Base-by-base conservation (phyloP, 2,888 invertebrate species). In the Axea sp. region DNA sequence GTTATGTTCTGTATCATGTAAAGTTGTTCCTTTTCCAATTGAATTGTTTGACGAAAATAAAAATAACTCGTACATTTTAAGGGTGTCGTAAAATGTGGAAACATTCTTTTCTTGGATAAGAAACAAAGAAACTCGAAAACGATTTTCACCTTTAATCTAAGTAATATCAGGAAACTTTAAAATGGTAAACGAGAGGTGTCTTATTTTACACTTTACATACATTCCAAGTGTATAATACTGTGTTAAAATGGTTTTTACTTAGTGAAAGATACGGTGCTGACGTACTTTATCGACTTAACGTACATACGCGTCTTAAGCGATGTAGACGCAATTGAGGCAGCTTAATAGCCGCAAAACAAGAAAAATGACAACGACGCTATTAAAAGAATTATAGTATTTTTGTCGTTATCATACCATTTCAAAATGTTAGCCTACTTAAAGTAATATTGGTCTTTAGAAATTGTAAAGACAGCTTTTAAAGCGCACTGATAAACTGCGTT, bases 201-300 rank as follows among this genome's bases (percentile, higher is more conserved):
- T 67, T 24, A 11, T 69, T 60, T 59, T 43, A 45, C 57, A 43
- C 51, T 51, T 49, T 43, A 53, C 33, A 60, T 59, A 53, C 19
- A 51, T 53, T 51, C 22, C 8, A 43, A 35, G 60, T 45, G 37
- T 53, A 60, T 43, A 69, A 60, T 30, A 41, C 53, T 22, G 26
- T 11, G 60, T 53, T 60, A 51, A 60, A 60, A 60, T 35, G 43
- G 59, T 60, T 55, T 39, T 31, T 17, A 31, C 47, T 39, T 43
- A 26, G 31, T 8, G 37, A 67, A 55, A 67, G 65, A 65, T 65
- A 65, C 45, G 45, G 14, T 30, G 55, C 35, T 22, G 31, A 24
- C 39, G 31, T 37, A 60, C 30, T 69, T 69, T 69, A 69, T 60
- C 59, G 51, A 43, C 51, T 59, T 43, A 35, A 51, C 43, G 51